Base-by-base conservation (phyloP, 2,888 invertebrate genomes). In the Macroteleia sp. region DNA sequence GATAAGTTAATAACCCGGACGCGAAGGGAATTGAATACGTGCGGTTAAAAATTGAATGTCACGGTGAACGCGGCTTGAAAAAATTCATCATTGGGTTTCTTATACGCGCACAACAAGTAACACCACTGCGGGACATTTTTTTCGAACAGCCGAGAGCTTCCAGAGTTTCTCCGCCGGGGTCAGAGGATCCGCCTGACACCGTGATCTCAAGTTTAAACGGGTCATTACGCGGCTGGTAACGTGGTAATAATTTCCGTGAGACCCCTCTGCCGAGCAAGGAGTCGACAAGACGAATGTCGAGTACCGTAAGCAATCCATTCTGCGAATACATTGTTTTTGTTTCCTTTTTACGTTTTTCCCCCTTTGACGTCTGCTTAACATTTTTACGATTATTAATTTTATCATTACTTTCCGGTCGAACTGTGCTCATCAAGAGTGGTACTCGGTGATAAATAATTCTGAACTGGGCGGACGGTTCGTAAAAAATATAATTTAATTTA, bases 211-310 rank as follows among this genome's bases (percentile, higher is more conserved):
- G 77, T 79, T 80, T 80, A 81, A 78, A 81, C 79, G 73, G 81
- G 78, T 77, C 82, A 86, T 87, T 85, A 85, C 82, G 82, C 79
- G 79, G 85, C 77, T 77, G 82, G 82, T 83, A 86, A 82, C 78
- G 81, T 79, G 74, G 82, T 77, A 83, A 85, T 87, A 86, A 87
- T 83, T 87, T 79, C 80, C 69, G 77, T 57, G 78, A 59, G 82
- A 82, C 82, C 79, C 69, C 79, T 78, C 48, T 41, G 71, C 56
- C 76, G 70, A 66, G 76, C 64, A 67, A 74, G 57, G 73, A 80
- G 77, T 69, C 76, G 71, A 76, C 71, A 73, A 75, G 84, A 85
- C 85, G 83, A 77, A 80, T 80, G 79, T 66, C 77, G 74, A 74
- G 74, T 80, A 74, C 79, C 79, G 77, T 77, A 74, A 73, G 79